Evolutionary conservation across 2,797 vertebrate genomes (phyloP).

Genomic region (Coendou prehensilis): DNA sequence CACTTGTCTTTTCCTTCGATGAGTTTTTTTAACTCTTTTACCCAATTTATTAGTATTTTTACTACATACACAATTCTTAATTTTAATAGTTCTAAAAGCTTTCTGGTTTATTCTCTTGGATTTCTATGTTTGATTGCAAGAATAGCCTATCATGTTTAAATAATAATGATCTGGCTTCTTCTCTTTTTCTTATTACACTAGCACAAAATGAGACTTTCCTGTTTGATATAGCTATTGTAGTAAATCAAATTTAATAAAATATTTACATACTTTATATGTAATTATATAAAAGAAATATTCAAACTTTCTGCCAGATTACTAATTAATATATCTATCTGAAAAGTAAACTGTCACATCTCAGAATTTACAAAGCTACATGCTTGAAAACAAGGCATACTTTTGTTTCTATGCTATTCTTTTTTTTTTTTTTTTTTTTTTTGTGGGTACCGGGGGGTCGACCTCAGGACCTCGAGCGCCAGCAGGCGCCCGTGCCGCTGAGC

Average conservation of each 20-base stretch:
- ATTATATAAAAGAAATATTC: slow-evolving; percentile 39
- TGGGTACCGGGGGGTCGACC: too few relatives aligned
- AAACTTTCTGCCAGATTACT: slow-evolving; percentile 52
- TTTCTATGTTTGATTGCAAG: slow-evolving; percentile 61
- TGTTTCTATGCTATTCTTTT: not conserved
- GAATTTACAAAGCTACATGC: slow-evolving; percentile 29
- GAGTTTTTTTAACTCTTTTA: slow-evolving; percentile 33
- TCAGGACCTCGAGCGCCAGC: too few relatives aligned
- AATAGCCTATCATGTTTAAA: slow-evolving; percentile 44
- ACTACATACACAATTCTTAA: slow-evolving; percentile 9
- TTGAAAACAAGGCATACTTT: slow-evolving; percentile 45
- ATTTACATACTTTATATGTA: slow-evolving; percentile 62
- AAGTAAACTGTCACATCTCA: slow-evolving; percentile 32
- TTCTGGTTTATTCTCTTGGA: slow-evolving; percentile 52
- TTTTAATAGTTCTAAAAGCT: slow-evolving; percentile 41
- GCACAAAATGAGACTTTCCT: slow-evolving; percentile 49
- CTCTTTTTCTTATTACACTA: slow-evolving; percentile 66
- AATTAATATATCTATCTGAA: slow-evolving; percentile 55
- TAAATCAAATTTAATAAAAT: slow-evolving; percentile 46
- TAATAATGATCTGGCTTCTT: slow-evolving; percentile 39
- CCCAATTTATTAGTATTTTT: slow-evolving; percentile 32
- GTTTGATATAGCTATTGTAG: slow-evolving; percentile 31
- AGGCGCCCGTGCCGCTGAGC: too few relatives aligned
- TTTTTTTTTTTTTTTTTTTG: too few relatives aligned
- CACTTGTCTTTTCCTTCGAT: slow-evolving; percentile 21